These are phyloP conservation scores for Pampus argenteus DNA, from an alignment of 2,797 vertebrate species.

Conservation along the genomic window DNA sequence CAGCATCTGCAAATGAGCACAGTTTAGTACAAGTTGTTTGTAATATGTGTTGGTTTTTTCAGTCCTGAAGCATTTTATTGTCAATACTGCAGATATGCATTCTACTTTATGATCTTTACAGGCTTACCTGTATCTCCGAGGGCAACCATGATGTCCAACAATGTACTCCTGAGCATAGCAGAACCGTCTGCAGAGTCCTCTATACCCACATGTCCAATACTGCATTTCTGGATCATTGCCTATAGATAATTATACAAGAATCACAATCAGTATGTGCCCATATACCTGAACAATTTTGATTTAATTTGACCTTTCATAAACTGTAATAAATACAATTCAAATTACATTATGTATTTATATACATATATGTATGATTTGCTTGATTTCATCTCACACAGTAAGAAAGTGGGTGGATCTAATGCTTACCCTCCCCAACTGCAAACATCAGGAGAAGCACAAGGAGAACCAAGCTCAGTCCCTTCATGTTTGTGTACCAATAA, in stretches of 20 bases:
- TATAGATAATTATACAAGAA: conserved; percentile 40
- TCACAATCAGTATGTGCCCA: neutral
- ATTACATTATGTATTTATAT: too few species aligned
- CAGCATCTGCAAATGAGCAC: conserved; percentile 80
- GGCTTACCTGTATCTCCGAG: conserved; percentile 81
- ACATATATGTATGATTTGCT: too few species aligned
- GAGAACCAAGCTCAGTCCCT: conserved; percentile 78
- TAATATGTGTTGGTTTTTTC: too few species aligned
- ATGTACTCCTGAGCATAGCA: conserved; percentile 83
- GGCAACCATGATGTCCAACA: conserved; percentile 81
- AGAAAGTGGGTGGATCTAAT: conserved; percentile 40
- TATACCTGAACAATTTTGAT: neutral
- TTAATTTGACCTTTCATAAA: neutral
- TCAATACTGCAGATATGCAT: neutral
- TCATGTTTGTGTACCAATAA: conserved; percentile 77
- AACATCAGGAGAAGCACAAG: conserved; percentile 82
- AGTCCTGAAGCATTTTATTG: neutral
- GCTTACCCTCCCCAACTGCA: conserved; percentile 80
- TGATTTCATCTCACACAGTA: conserved; percentile 40
- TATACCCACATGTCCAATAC: conserved; percentile 80
- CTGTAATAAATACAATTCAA: neutral
- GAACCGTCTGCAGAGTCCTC: conserved; percentile 84
- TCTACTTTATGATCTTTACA: neutral
- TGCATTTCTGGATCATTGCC: conserved; percentile 71
- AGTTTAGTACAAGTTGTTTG: conserved; percentile 24